Conservation (phyloP, 2,113 vertebrate species). For the Proteles cristata region DNA sequence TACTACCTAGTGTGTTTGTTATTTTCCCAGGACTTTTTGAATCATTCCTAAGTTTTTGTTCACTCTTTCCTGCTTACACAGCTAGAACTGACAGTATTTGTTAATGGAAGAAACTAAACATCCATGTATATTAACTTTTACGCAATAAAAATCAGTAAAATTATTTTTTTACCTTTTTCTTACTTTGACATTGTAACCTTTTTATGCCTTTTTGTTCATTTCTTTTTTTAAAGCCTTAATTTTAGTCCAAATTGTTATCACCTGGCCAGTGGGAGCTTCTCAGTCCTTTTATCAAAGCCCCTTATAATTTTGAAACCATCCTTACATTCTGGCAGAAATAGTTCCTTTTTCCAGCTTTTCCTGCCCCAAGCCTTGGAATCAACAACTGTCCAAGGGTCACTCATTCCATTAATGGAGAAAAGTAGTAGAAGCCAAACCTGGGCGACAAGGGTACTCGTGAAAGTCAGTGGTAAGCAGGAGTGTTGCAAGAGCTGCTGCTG, state of each 20-base stretch:
- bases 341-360: neutral
- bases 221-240: neutral
- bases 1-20: neutral
- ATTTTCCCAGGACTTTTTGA: neutral
- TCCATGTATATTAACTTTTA: neutral
- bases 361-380: neutral
- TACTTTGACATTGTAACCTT: neutral
- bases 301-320: constrained; percentile 30
- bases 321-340: neutral
- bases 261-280: neutral
- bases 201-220: neutral
- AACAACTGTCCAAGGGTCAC: neutral
- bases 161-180: neutral
- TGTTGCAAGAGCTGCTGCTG: neutral
- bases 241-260: neutral
- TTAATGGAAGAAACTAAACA: constrained; percentile 6
- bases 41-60: neutral
- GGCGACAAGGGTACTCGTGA: neutral
- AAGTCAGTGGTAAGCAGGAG: neutral
- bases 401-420: neutral
- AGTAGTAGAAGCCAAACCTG: neutral
- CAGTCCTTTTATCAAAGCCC: neutral
- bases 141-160: neutral
- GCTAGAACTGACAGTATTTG: neutral
- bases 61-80: neutral